phyloP scores from a whole-genome alignment of 2,113 vertebrate species.

The Oreocharis arfaki region DNA sequence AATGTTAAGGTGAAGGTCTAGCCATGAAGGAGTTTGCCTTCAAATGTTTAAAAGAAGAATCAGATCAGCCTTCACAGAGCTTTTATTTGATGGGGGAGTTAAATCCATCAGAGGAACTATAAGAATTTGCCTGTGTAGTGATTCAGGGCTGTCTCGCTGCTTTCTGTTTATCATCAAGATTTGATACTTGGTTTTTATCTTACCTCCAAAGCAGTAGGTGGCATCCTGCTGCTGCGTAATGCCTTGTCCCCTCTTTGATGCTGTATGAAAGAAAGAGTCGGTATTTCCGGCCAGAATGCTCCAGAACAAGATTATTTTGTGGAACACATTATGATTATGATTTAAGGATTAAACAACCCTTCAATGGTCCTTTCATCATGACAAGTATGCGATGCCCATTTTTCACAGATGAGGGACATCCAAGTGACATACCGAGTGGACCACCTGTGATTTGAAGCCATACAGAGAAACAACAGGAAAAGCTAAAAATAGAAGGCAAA shows the following conservation, averaged over 20 bases:
- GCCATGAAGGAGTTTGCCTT: neutral
- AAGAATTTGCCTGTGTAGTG: neutral
- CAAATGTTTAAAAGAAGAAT: neutral
- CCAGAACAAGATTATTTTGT: neutral
- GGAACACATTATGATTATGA: neutral
- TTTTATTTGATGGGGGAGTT: neutral
- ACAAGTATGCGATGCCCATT: accelerated
- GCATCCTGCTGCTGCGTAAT: neutral
- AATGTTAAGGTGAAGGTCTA: neutral
- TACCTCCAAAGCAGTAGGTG: neutral
- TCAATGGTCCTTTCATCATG: neutral
- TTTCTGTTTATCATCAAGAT: neutral
- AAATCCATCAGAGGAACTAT: neutral
- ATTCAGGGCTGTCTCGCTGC: neutral
- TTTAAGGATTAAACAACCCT: neutral
- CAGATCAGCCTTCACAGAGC: neutral
- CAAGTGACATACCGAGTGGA: neutral
- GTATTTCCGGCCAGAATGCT: neutral
- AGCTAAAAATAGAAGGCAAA: neutral
- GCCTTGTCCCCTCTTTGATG: neutral
- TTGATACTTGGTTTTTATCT: neutral
- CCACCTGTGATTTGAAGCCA: neutral
- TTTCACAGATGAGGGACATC: neutral
- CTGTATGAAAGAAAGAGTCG: neutral
- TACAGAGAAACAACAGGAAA: neutral